Conservation (phyloP, 2,888 invertebrate species). For the Acanthococcus lagerstroemiae region DNA sequence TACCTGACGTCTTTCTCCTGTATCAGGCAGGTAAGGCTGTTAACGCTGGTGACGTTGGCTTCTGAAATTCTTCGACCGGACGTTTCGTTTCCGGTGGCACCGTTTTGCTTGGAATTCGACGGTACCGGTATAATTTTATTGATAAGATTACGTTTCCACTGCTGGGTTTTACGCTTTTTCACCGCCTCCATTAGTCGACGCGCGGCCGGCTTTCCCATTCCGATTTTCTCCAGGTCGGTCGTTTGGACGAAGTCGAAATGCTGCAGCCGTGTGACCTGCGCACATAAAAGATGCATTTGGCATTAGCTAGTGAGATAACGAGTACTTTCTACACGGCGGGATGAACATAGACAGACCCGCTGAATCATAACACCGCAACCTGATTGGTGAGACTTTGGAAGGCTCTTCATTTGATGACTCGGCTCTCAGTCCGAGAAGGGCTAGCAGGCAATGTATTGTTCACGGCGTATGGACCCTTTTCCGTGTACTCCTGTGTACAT, state of each 20-base stretch:
- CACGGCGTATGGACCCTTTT: too few relatives aligned
- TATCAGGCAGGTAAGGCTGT: constrained; percentile 64
- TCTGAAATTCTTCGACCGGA: neutral
- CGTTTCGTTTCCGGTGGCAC: constrained; percentile 2
- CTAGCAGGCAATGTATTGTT: too few relatives aligned
- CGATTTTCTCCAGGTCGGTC: constrained; percentile 89
- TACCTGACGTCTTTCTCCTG: constrained; percentile 69
- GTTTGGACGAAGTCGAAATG: constrained; percentile 97
- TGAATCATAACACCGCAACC: too few relatives aligned
- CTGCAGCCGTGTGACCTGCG: constrained; percentile 71
- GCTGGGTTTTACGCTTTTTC: constrained; percentile 70
- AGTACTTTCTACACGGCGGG: too few relatives aligned
- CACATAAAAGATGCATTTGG: neutral
- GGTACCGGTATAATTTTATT: constrained; percentile 57
- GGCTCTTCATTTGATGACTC: too few relatives aligned
- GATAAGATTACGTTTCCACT: constrained; percentile 72
- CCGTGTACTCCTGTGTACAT: too few relatives aligned
- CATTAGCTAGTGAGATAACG: too few relatives aligned
- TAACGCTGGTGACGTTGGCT: neutral
- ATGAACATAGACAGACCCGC: too few relatives aligned
- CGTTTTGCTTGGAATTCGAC: constrained; percentile 15
- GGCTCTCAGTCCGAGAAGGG: too few relatives aligned
- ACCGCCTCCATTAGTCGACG: constrained; percentile 83
- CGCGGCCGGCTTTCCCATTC: constrained; percentile 86
- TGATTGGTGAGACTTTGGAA: too few relatives aligned